phyloP scores from a whole-genome alignment of 2,113 vertebrate genomes.

The Gasterosteus nipponicus region DNA sequence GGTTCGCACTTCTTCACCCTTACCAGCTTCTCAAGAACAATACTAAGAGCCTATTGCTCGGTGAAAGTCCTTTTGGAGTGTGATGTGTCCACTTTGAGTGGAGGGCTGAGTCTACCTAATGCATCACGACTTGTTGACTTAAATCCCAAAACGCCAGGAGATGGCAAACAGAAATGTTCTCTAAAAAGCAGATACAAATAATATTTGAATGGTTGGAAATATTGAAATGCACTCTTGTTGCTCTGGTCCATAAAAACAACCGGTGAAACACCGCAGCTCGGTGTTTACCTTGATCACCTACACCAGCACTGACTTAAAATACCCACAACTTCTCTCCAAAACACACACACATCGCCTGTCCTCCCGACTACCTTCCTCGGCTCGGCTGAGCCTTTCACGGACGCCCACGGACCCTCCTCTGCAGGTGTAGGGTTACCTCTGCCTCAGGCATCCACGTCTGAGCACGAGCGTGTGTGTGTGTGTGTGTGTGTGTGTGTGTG shows the following conservation, averaged over 20 bases:
- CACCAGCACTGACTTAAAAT: slow-evolving; percentile 49
- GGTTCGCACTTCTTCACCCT: not conserved
- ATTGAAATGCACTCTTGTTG: not conserved
- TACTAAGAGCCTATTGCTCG: not conserved
- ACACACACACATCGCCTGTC: slow-evolving; percentile 37
- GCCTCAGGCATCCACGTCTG: slow-evolving; percentile 57
- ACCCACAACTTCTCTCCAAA: slow-evolving; percentile 38
- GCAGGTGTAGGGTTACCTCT: slow-evolving; percentile 71
- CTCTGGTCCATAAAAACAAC: not conserved
- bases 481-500: slow-evolving; percentile 11
- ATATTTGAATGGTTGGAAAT: not conserved
- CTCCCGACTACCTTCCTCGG: slow-evolving; percentile 47
- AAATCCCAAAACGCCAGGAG: not conserved
- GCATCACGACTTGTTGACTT: not conserved
- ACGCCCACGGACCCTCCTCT: slow-evolving; percentile 62
- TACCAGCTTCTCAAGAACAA: not conserved
- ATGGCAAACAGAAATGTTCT: not conserved
- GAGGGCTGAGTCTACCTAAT: slow-evolving; percentile 8
- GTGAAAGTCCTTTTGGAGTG: not conserved
- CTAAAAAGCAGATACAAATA: slow-evolving; percentile 1
- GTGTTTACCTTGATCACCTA: slow-evolving; percentile 45
- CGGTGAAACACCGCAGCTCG: slow-evolving; percentile 21
- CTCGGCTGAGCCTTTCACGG: slow-evolving; percentile 56
- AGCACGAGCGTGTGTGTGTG: slow-evolving; percentile 1
- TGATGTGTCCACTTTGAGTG: not conserved